phyloP scores from a whole-genome alignment of 2,113 vertebrate species.

The Monopterus albus region DNA sequence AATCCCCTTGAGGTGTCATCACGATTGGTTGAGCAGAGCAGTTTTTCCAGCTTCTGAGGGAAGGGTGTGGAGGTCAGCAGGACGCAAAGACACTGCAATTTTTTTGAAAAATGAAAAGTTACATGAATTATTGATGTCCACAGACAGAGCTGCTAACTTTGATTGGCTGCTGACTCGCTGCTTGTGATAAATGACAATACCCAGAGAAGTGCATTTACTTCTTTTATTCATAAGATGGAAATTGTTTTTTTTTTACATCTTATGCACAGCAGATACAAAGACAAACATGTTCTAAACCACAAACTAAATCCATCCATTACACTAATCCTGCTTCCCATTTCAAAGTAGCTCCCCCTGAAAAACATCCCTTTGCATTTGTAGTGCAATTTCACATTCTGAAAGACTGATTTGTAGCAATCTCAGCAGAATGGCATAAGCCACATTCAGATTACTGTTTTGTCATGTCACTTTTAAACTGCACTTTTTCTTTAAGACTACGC shows the following conservation, averaged over 20 bases:
- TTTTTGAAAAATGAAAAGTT: constrained; percentile 66
- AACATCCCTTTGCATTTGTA: constrained; percentile 70
- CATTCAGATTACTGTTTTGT: constrained; percentile 58
- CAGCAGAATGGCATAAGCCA: constrained; percentile 75
- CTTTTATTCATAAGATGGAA: constrained; percentile 82
- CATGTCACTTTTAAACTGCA: constrained; percentile 78
- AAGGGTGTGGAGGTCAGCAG: constrained; percentile 60
- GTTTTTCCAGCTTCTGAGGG: constrained; percentile 44
- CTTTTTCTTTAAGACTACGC: constrained; percentile 78
- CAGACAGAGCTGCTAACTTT: neutral
- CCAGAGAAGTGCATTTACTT: constrained; percentile 65
- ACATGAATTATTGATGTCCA: constrained; percentile 65
- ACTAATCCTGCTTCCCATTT: constrained; percentile 70
- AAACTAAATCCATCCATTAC: constrained; percentile 77
- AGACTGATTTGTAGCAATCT: constrained; percentile 77
- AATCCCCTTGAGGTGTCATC: constrained; percentile 62
- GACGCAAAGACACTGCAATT: constrained; percentile 51
- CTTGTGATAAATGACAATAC: constrained; percentile 42
- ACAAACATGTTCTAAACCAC: constrained; percentile 81
- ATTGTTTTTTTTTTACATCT: constrained; percentile 70
- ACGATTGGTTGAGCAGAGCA: constrained; percentile 50
- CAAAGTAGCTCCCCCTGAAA: constrained; percentile 60
- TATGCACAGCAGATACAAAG: constrained; percentile 83
- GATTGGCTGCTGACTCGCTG: neutral
- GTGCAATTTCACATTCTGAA: constrained; percentile 82